These are phyloP conservation scores for Hipparchia sbordonii DNA, from an alignment of 2,888 invertebrate species.

Conservation along the genomic window DNA sequence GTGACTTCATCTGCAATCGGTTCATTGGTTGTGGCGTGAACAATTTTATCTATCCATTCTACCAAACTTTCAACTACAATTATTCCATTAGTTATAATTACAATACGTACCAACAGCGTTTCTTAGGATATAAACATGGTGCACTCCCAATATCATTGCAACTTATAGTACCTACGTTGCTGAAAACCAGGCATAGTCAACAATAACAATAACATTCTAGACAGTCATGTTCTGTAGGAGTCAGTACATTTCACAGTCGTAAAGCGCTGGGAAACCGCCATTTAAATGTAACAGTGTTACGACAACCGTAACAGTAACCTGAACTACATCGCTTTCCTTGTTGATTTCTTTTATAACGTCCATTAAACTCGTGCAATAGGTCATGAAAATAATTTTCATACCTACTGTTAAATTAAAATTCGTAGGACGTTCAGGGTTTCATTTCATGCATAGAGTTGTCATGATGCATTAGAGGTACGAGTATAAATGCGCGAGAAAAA, in stretches of 20 bases:
- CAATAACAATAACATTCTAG: conserved; percentile 35
- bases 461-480: no score
- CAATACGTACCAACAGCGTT: no score
- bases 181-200: conserved; percentile 16
- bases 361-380: conserved; percentile 32
- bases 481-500: no score
- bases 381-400: conserved; percentile 23
- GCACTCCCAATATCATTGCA: no score
- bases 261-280: conserved; percentile 37
- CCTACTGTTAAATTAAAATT: no score
- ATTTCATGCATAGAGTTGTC: no score
- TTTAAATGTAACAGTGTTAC: conserved; percentile 40
- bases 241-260: conserved; percentile 36
- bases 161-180: background rate
- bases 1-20: no score
- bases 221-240: conserved; percentile 30
- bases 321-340: conserved; percentile 37
- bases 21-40: no score
- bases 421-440: background rate
- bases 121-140: no score
- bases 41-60: no score
- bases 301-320: conserved; percentile 28
- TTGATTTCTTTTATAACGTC: conserved; percentile 38
- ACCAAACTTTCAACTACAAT: no score
- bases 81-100: no score